Evolutionary conservation across 2,888 invertebrate genomes (phyloP), one percentile per base, ranked within the genome.

Genomic region (Meiosimyza platycephala): DNA sequence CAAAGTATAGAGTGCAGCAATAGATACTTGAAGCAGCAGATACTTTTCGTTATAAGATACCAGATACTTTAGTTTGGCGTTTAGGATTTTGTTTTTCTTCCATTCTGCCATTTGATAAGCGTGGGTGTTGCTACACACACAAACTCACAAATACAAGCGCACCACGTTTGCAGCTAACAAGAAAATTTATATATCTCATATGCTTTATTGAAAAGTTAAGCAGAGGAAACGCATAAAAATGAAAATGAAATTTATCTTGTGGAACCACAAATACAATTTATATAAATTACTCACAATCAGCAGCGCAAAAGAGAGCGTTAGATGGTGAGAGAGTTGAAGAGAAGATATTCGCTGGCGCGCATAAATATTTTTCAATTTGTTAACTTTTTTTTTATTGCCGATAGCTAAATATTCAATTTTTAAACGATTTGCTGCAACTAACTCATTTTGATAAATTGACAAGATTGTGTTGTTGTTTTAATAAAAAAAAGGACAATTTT

Each of bases 61-160:
- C 22, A 64, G 9, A 40, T 9, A 9, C 40, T 40, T 40, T 40
- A 40, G 40, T 40, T 40, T 40, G 40, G 6, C 9, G 40, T 40
- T 40, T 40, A 40, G 40, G 40, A 40, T 40, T 40, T 40, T 40
- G 1, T 40, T 40, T 40, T 40, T 18, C 28, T 18, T n/a, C 15
- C n/a, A n/a, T 51, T 2, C 28, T 28, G 28, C 28, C 7, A 9
- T 16, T 51, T 18, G 50, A 51, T 64, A 16, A 47, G 57, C 59
- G 50, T 50, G 57, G 57, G 68, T 48, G 57, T 54, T 52, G 54
- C 33, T 62, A 54, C 59, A 72, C 28, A 51, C 48, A 50, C 52
- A 15, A 50, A 57, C 63, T 62, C 28, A 54, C 60, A 69, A 52
- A n/a, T 11, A 65, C 40, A 70, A 48, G 22, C 66, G 51, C 33